These are phyloP conservation scores for Hippopotamus amphibius DNA, from an alignment of 2,113 vertebrate genomes.

Conservation along the genomic window DNA sequence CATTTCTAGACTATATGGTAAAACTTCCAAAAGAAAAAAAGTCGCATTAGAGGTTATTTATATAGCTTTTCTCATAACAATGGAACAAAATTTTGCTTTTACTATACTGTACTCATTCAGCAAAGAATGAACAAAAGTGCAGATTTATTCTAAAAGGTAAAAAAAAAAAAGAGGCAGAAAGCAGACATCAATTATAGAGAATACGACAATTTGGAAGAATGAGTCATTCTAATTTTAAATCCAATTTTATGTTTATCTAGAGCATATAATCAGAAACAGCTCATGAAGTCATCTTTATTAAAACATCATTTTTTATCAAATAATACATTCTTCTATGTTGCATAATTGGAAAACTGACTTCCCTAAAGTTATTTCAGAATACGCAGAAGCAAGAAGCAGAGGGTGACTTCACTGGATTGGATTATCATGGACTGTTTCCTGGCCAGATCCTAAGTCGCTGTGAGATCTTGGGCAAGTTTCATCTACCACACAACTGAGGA, in stretches of 20 bases:
- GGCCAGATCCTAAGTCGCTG: not conserved
- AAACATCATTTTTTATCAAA: conserved; percentile 21
- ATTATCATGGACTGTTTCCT: not conserved
- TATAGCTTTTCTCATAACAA: not conserved
- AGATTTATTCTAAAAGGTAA: not conserved
- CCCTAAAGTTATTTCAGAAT: not conserved
- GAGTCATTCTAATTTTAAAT: conserved; percentile 25
- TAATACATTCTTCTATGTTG: not conserved
- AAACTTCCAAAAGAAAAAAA: conserved; percentile 24
- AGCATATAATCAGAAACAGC: not conserved
- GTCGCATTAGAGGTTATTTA: not conserved
- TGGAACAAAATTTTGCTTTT: conserved; percentile 9
- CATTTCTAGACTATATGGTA: not conserved
- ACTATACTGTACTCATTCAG: not conserved
- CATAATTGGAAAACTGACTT: not conserved
- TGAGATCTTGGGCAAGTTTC: not conserved
- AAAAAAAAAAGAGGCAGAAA: not conserved
- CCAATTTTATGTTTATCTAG: conserved; percentile 24
- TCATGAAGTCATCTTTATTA: conserved; percentile 29
- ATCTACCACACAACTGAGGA: not conserved
- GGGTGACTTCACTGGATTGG: not conserved
- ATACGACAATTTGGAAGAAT: not conserved
- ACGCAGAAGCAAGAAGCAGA: not conserved
- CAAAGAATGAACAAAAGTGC: not conserved
- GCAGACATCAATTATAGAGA: not conserved